Evolutionary conservation across 2,888 invertebrate species (phyloP).

Genomic region (Nesidiocoris tenuis): DNA sequence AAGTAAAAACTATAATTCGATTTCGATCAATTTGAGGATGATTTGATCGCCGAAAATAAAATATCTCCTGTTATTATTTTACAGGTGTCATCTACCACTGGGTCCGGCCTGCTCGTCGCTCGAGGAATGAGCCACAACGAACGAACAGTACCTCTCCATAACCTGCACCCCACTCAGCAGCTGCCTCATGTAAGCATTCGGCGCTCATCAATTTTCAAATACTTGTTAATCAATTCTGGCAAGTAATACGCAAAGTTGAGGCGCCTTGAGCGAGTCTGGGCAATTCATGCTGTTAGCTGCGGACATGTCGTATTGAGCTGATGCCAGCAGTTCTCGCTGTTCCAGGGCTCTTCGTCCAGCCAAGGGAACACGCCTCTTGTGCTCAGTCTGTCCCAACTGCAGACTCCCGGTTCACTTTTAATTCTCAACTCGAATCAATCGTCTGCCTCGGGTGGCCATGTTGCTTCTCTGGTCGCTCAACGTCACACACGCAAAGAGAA

Average conservation of each 20-base stretch:
- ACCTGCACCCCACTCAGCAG: constrained; percentile 51
- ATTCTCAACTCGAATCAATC: constrained; percentile 67
- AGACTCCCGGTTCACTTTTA: constrained; percentile 76
- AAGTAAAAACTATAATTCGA: constrained; percentile 47
- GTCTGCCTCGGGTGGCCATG: constrained; percentile 25
- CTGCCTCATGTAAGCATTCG: constrained; percentile 47
- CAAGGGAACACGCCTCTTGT: constrained; percentile 60
- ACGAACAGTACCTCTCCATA: constrained; percentile 52
- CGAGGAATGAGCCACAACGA: constrained; percentile 44
- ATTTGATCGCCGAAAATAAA: no score
- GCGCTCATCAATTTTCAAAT: no score
- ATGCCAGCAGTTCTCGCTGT: constrained; percentile 26
- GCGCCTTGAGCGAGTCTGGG: no score
- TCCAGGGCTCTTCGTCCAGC: constrained; percentile 42
- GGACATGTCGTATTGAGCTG: constrained; percentile 30
- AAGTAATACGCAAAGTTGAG: no score
- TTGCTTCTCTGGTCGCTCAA: constrained; percentile 43
- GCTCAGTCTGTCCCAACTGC: constrained; percentile 79
- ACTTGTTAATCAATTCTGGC: no score
- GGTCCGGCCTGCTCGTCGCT: constrained; percentile 57
- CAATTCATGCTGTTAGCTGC: constrained; percentile 2
- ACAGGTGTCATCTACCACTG: constrained; percentile 73
- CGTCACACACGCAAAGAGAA: constrained; percentile 45
- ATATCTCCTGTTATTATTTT: no score
- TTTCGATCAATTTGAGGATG: neutral